These are phyloP conservation scores for Neogobius melanostomus DNA, from an alignment of 2,113 vertebrate genomes.

Conservation along the genomic window DNA sequence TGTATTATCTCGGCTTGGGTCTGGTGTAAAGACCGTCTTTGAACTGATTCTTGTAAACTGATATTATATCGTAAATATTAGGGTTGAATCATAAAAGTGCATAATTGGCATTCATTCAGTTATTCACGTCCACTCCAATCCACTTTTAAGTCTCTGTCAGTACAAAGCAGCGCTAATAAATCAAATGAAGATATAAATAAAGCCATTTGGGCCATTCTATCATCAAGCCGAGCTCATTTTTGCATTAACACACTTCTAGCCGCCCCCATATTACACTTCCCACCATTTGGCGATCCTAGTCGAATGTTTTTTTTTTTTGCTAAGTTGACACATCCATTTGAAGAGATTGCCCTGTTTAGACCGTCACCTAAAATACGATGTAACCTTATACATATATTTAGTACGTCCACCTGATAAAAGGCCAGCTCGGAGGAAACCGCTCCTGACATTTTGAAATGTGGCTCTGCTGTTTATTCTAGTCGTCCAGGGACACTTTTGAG, in stretches of 20 bases:
- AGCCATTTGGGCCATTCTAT: too few relatives aligned
- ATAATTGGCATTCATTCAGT: too few relatives aligned
- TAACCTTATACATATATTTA: conserved; percentile 60
- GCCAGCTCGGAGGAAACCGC: conserved; percentile 46
- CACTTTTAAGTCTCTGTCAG: too few relatives aligned
- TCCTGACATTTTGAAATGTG: conserved; percentile 64
- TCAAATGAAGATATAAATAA: too few relatives aligned
- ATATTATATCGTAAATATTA: too few relatives aligned
- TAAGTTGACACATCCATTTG: conserved; percentile 9
- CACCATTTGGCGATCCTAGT: not conserved
- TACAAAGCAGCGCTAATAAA: too few relatives aligned
- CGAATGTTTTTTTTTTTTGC: not conserved
- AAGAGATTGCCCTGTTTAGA: conserved; percentile 10
- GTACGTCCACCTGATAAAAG: conserved; percentile 66
- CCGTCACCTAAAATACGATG: conserved; percentile 22
- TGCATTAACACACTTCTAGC: not conserved
- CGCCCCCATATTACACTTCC: not conserved
- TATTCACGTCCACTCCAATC: too few relatives aligned
- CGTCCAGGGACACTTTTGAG: conserved; percentile 64
- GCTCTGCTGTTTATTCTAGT: conserved; percentile 66
- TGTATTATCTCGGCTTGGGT: too few relatives aligned
- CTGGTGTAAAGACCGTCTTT: too few relatives aligned
- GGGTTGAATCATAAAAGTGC: too few relatives aligned
- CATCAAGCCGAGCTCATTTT: not conserved
- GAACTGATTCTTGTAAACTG: too few relatives aligned